These are phyloP conservation scores for Chaitophorus viminalis DNA, from an alignment of 2,888 invertebrate species.

Conservation along the genomic window DNA sequence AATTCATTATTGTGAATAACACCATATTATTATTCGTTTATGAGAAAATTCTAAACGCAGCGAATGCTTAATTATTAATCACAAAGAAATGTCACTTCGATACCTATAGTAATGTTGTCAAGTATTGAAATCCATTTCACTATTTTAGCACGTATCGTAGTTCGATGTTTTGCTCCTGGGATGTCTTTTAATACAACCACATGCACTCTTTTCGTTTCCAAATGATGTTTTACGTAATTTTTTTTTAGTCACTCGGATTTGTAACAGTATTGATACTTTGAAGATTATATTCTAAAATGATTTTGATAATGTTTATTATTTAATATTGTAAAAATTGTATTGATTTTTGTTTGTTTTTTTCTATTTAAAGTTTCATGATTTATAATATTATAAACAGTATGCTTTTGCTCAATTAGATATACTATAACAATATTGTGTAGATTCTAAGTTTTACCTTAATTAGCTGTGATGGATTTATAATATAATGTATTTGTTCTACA, in stretches of 20 bases:
- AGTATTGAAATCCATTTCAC: no score
- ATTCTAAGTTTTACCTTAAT: neutral
- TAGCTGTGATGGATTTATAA: neutral
- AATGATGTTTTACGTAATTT: neutral
- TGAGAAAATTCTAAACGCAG: no score
- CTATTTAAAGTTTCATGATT: neutral
- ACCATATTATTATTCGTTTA: no score
- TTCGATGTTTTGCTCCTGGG: neutral
- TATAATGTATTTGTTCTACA: neutral
- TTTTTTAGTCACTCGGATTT: neutral
- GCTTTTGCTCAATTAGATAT: slow-evolving; percentile 19
- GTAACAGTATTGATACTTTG: neutral
- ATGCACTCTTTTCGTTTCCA: neutral
- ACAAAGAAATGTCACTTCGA: no score
- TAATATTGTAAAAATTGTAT: neutral
- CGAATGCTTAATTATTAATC: no score
- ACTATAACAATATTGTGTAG: neutral
- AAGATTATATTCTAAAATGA: neutral
- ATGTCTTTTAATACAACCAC: neutral
- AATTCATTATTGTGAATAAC: no score
- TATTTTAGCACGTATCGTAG: no score
- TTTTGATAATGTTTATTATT: neutral
- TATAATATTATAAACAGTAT: neutral
- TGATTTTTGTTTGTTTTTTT: neutral
- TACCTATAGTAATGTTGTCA: no score